Percentiles rank a stretch among this genome's conserved stretches.
Evolutionary conservation across 2,797 vertebrate species (phyloP).

Genomic region (Micropoecilia bifurca): DNA sequence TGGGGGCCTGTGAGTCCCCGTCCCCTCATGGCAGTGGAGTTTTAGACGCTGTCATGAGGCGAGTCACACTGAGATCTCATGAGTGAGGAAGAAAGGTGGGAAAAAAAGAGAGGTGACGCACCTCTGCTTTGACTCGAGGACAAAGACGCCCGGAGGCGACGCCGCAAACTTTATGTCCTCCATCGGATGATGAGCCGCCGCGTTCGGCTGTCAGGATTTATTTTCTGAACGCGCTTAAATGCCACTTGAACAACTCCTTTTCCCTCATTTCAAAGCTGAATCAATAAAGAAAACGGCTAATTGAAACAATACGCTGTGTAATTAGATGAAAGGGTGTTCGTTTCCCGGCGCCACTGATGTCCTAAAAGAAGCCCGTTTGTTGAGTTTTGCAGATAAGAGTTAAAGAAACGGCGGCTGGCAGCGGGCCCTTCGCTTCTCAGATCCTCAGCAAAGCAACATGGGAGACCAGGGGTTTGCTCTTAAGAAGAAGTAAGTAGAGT

Average conservation of each 20-base stretch:
- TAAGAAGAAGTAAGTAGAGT: slow-evolving; percentile 81
- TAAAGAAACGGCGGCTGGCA: slow-evolving; percentile 47
- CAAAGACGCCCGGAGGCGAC: slow-evolving; percentile 53
- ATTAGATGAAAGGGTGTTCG: slow-evolving; percentile 68
- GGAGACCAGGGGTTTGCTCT: slow-evolving; percentile 76
- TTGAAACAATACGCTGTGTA: slow-evolving; percentile 71
- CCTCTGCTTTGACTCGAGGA: slow-evolving; percentile 61
- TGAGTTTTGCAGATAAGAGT: slow-evolving; percentile 81
- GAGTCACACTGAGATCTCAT: slow-evolving; percentile 83
- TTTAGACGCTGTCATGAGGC: slow-evolving; percentile 87
- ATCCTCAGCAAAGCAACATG: slow-evolving; percentile 68
- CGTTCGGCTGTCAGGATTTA: slow-evolving; percentile 39
- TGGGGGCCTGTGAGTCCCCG: slow-evolving; percentile 79
- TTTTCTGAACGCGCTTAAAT: slow-evolving; percentile 32
- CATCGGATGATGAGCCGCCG: slow-evolving; percentile 11
- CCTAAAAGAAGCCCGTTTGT: slow-evolving; percentile 57
- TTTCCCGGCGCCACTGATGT: slow-evolving; percentile 69
- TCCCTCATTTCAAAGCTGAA: slow-evolving; percentile 48
- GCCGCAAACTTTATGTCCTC: slow-evolving; percentile 34
- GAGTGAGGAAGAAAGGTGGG: slow-evolving; percentile 74
- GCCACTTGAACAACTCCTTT: slow-evolving; percentile 21
- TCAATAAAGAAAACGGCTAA: slow-evolving; percentile 52
- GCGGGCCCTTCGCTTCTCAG: slow-evolving; percentile 59
- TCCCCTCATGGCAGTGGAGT: slow-evolving; percentile 71
- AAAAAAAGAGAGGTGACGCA: slow-evolving; percentile 72